Evolutionary conservation across 2,888 invertebrate species (phyloP).

Genomic region (Philaethria dido): DNA sequence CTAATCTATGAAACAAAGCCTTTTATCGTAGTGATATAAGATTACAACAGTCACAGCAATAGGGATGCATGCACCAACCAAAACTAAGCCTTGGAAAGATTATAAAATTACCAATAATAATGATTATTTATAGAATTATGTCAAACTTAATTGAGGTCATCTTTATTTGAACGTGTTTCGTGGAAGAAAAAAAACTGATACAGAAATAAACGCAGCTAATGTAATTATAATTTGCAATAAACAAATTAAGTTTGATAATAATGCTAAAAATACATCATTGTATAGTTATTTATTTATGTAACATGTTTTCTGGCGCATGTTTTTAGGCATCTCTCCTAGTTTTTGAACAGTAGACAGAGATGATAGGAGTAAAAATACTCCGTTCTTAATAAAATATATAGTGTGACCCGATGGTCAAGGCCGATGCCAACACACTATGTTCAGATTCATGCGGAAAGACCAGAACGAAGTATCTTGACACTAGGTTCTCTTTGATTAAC

Average conservation of each 20-base stretch:
- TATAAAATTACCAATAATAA: background rate
- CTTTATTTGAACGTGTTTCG: background rate
- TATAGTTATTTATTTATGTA: background rate
- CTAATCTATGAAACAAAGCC: slow-evolving; percentile 50
- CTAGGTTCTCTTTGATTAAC: no score
- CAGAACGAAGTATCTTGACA: no score
- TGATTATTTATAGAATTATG: slow-evolving; percentile 16
- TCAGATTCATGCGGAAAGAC: no score
- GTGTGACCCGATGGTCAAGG: no score
- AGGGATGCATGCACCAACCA: background rate
- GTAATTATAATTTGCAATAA: background rate
- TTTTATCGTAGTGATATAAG: slow-evolving; percentile 43
- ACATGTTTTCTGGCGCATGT: background rate
- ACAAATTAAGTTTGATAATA: background rate
- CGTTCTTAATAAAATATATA: no score
- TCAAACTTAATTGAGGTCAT: slow-evolving; percentile 18
- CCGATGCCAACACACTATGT: no score
- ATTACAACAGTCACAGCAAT: slow-evolving; percentile 44
- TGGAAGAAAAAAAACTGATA: background rate
- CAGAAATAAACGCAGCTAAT: background rate
- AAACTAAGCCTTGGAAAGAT: background rate
- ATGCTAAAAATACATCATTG: background rate
- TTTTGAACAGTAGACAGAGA: no score
- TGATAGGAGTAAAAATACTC: no score
- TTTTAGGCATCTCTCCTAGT: background rate